Conservation (phyloP, 2,888 invertebrate genomes). For the Chaetogeoica ovagalla region DNA sequence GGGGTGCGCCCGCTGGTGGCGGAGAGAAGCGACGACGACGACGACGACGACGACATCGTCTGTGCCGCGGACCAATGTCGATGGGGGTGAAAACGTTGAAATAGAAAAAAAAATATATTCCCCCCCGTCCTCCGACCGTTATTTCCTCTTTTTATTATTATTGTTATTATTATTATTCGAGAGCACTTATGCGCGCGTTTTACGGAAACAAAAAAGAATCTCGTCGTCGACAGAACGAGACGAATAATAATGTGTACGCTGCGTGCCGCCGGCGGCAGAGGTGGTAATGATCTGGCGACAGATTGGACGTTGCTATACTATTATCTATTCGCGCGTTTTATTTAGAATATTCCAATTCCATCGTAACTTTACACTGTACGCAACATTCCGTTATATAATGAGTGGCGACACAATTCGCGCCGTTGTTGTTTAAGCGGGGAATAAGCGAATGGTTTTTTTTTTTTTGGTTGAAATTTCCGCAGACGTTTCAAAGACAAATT, state of each 20-base stretch:
- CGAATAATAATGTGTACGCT: not conserved
- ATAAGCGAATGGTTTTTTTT: too few relatives aligned
- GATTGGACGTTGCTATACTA: not conserved
- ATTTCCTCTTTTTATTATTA: conserved; percentile 9
- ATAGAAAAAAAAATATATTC: conserved; percentile 36
- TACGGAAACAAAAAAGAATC: not conserved
- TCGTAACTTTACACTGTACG: too few relatives aligned
- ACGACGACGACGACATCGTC: conserved; percentile 18
- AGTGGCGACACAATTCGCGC: too few relatives aligned
- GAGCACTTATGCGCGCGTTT: conserved; percentile 13
- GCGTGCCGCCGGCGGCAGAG: not conserved
- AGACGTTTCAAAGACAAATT: too few relatives aligned
- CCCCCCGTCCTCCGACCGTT: not conserved
- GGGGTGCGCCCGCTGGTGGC: too few relatives aligned
- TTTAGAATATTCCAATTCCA: not conserved
- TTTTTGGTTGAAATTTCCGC: too few relatives aligned
- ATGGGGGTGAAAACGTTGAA: conserved; percentile 23
- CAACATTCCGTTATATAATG: too few relatives aligned
- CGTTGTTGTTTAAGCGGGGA: too few relatives aligned
- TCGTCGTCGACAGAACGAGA: not conserved
- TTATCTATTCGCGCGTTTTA: not conserved
- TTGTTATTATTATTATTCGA: not conserved
- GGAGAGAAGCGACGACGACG: too few relatives aligned
- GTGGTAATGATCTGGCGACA: conserved; percentile 11
- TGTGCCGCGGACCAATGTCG: conserved; percentile 7